Conservation (phyloP, 1,140 invertebrate genomes). For the Antheraea pernyi region DNA sequence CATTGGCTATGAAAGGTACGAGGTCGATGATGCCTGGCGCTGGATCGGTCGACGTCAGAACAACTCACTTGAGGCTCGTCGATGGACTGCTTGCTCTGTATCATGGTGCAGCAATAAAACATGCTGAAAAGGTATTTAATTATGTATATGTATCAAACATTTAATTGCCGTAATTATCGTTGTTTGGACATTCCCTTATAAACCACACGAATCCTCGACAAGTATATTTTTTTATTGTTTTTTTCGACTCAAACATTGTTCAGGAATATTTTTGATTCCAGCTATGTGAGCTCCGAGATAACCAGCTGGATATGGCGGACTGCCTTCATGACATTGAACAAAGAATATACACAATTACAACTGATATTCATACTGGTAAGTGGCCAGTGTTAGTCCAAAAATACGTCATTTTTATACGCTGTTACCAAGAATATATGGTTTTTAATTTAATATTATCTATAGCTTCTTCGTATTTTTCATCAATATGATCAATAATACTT, state of each 20-base stretch:
- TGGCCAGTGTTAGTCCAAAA: not conserved
- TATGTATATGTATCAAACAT: not conserved
- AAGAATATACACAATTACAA: conserved; percentile 37
- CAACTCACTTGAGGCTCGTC: conserved; percentile 81
- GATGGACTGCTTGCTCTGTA: conserved; percentile 86
- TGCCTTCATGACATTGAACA: conserved; percentile 66
- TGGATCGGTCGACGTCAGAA: conserved; percentile 67
- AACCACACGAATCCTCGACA: too few relatives aligned
- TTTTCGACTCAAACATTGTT: not conserved
- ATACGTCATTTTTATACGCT: too few relatives aligned
- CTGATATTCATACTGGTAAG: not conserved
- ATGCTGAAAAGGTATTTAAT: conserved; percentile 82
- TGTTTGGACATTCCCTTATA: not conserved
- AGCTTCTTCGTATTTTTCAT: too few relatives aligned
- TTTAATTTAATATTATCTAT: too few relatives aligned
- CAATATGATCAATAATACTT: too few relatives aligned
- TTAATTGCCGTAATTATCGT: not conserved
- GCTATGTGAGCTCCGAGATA: conserved; percentile 64
- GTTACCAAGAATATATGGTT: too few relatives aligned
- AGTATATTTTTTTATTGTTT: too few relatives aligned
- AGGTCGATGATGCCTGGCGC: conserved; percentile 69
- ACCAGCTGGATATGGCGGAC: conserved; percentile 65
- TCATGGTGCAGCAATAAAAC: conserved; percentile 84
- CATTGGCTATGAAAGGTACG: conserved; percentile 58
- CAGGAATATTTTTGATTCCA: conserved; percentile 22